Percentiles rank a stretch among this genome's conserved stretches.
Evolutionary conservation across 1,140 invertebrate genomes (phyloP).

Genomic region (Drosophila punjabiensis): DNA sequence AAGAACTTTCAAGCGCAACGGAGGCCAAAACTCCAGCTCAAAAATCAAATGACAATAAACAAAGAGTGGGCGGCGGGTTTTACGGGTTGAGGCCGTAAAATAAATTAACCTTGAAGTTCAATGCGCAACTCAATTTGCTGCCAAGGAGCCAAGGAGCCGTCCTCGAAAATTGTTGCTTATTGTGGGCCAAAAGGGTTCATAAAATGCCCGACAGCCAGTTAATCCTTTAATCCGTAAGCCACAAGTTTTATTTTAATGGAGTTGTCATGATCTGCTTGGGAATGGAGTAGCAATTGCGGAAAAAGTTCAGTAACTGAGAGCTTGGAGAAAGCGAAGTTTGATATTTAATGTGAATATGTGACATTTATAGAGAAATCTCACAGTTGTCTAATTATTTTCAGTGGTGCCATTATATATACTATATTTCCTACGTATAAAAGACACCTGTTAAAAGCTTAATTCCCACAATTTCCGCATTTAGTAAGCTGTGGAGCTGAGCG

Average conservation of each 20-base stretch:
- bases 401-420: no score
- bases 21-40: constrained; percentile 31
- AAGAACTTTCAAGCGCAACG: constrained; percentile 26
- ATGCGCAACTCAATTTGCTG: constrained; percentile 53
- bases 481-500: not conserved
- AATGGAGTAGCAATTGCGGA: not conserved
- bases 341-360: not conserved
- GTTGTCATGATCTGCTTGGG: constrained; percentile 1
- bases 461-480: not conserved
- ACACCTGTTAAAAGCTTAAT: constrained; percentile 1
- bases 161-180: constrained; percentile 35
- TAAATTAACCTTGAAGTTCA: constrained; percentile 76
- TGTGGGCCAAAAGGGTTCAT: constrained; percentile 14
- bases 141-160: not conserved
- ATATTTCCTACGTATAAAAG: no score
- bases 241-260: constrained; percentile 7
- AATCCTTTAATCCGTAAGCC: constrained; percentile 14
- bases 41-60: constrained; percentile 72
- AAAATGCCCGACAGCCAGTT: constrained; percentile 8
- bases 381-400: no score
- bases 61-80: constrained; percentile 3
- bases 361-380: not conserved
- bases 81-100: constrained; percentile 55
- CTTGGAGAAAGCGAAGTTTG: not conserved
- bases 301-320: not conserved